These are phyloP conservation scores for Mus caroli DNA, from an alignment of 2,797 vertebrate genomes.

Conservation along the genomic window DNA sequence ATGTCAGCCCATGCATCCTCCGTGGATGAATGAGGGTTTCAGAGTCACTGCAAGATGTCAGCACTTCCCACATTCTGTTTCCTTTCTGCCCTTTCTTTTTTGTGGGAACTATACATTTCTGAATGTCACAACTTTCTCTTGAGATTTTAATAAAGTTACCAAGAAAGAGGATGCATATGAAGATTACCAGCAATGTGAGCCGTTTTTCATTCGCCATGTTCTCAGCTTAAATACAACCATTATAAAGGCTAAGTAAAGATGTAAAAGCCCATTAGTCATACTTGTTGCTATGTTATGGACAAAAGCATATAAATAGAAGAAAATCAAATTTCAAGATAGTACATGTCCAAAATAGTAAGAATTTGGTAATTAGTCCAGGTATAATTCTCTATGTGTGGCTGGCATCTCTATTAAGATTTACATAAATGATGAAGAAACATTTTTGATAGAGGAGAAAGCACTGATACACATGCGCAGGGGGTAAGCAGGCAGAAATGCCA, in stretches of 20 bases:
- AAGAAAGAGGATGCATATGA: not conserved
- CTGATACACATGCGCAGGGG: too few species aligned
- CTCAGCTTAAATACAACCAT: not conserved
- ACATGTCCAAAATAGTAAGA: not conserved
- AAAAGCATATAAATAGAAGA: not conserved
- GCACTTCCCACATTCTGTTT: not conserved
- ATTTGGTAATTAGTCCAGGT: not conserved
- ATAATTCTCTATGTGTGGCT: not conserved
- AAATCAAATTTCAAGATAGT: not conserved
- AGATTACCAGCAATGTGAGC: not conserved
- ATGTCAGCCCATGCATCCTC: not conserved
- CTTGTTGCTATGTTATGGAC: not conserved
- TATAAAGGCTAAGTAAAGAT: not conserved
- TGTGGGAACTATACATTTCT: not conserved
- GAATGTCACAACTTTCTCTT: not conserved
- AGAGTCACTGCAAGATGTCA: not conserved
- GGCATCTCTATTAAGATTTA: not conserved
- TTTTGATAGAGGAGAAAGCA: not conserved
- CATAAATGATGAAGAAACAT: not conserved
- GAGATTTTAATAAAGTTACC: not conserved
- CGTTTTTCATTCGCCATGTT: conserved; percentile 23
- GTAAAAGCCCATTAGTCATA: not conserved
- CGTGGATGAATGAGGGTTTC: not conserved
- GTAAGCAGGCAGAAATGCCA: too few species aligned
- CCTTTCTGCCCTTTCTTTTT: conserved; percentile 2